Percentiles rank a stretch among this genome's conserved stretches.
phyloP scores from a whole-genome alignment of 2,113 vertebrate genomes.

The Psittacus erithacus region DNA sequence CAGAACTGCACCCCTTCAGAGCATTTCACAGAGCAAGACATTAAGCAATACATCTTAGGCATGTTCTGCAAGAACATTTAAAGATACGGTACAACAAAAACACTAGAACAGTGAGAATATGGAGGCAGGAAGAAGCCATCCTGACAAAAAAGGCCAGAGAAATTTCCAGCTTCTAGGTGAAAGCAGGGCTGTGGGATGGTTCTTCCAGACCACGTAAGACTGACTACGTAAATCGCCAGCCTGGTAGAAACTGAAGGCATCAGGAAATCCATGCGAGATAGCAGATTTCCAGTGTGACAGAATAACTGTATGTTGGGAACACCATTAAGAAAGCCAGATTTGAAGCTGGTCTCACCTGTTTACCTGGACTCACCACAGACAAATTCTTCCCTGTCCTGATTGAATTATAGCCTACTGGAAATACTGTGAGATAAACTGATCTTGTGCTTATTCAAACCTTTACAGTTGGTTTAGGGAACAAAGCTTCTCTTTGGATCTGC shows the following conservation, averaged over 20 bases:
- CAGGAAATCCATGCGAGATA: neutral
- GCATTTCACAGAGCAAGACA: neutral
- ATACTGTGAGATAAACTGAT: neutral
- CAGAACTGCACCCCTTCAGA: neutral
- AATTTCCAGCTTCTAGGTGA: neutral
- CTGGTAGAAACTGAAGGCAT: neutral
- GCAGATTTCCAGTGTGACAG: neutral
- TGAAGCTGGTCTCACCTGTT: neutral
- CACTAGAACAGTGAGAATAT: neutral
- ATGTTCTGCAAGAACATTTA: neutral
- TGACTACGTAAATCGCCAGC: neutral
- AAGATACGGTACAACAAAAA: neutral
- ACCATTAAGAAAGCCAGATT: neutral
- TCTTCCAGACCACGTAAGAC: slow-evolving; percentile 16
- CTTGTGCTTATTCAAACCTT: neutral
- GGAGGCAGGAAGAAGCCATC: neutral
- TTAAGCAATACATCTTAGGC: neutral
- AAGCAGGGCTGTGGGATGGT: neutral
- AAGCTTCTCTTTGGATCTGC: neutral
- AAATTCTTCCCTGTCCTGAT: neutral
- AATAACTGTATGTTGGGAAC: neutral
- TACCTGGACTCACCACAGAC: neutral
- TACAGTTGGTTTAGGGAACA: neutral
- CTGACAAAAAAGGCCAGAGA: neutral
- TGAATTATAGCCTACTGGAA: neutral